A percentile compares a stretch with the other conserved stretches of the same genome.
phyloP scores from a whole-genome alignment of 1,140 invertebrate species.

The Andricus grossulariae region DNA sequence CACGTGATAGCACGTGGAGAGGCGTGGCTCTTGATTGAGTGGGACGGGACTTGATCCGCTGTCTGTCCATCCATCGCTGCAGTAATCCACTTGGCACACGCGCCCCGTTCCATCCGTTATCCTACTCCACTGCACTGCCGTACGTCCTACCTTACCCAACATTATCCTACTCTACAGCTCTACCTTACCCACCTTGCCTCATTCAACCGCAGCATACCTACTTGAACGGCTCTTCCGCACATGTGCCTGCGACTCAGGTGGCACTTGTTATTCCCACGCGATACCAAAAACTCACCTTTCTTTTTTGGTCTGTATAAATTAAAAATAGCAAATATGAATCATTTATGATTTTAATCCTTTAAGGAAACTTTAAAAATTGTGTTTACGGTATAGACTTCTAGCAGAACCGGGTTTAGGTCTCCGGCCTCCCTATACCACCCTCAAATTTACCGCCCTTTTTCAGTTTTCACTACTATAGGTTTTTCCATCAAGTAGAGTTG shows the following conservation, averaged over 20 bases:
- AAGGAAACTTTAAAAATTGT: too few species aligned
- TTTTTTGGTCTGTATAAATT: too few species aligned
- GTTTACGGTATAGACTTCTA: too few species aligned
- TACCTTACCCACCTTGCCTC: neutral
- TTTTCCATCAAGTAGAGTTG: too few species aligned
- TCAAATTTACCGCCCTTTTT: too few species aligned
- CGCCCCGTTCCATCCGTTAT: constrained; percentile 60
- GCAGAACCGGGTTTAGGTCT: too few species aligned
- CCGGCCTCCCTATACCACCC: too few species aligned
- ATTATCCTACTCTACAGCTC: constrained; percentile 46
- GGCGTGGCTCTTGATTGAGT: constrained; percentile 67
- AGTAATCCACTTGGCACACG: constrained; percentile 69
- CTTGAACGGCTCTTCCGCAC: neutral
- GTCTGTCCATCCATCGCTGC: constrained; percentile 46
- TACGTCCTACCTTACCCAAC: constrained; percentile 42
- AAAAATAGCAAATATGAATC: too few species aligned
- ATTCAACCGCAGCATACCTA: neutral
- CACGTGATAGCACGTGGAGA: constrained; percentile 70
- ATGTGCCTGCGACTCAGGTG: neutral
- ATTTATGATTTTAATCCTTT: too few species aligned
- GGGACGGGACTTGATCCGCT: constrained; percentile 61
- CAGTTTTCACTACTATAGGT: too few species aligned
- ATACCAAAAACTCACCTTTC: neutral
- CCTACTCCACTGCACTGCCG: constrained; percentile 42
- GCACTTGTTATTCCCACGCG: neutral